A percentile compares a stretch with the other conserved stretches of the same genome.
These are phyloP conservation scores for Lissonota sp. DNA, from an alignment of 2,888 invertebrate genomes.

Conservation along the genomic window DNA sequence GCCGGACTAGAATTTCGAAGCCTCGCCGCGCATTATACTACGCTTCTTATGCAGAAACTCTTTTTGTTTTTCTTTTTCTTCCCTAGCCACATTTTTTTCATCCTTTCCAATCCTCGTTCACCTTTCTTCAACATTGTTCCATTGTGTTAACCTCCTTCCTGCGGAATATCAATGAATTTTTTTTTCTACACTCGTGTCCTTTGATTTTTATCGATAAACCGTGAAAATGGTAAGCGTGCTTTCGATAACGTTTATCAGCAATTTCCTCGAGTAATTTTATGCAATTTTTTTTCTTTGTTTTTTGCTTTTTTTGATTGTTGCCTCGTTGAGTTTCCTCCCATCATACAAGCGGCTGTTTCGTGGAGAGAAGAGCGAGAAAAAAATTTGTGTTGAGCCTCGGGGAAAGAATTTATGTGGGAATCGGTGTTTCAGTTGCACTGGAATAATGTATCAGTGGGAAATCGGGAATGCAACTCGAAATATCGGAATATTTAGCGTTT, in stretches of 20 bases:
- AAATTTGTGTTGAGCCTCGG: not conserved
- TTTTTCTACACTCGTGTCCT: constrained; percentile 28
- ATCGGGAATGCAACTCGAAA: too few species aligned
- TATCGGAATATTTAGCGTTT: too few species aligned
- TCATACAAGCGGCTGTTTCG: constrained; percentile 15
- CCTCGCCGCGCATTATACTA: not conserved
- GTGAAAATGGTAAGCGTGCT: constrained; percentile 34
- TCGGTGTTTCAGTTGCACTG: not conserved
- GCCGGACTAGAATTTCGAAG: constrained; percentile 53
- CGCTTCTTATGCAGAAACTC: not conserved
- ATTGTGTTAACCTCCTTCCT: constrained; percentile 7
- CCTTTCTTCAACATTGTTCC: constrained; percentile 10
- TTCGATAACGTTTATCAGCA: constrained; percentile 33
- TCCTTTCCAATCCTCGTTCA: constrained; percentile 9
- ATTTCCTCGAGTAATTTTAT: constrained; percentile 37
- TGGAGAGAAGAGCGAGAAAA: not conserved
- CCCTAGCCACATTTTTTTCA: not conserved
- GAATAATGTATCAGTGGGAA: too few species aligned
- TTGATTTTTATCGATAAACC: constrained; percentile 34
- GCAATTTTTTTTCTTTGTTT: constrained; percentile 22
- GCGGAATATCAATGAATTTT: not conserved
- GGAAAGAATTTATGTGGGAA: not conserved
- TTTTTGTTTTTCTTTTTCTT: not conserved
- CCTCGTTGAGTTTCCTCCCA: constrained; percentile 11
- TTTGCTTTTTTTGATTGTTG: not conserved